Percentiles rank a stretch among this genome's conserved stretches.
Evolutionary conservation across 2,797 vertebrate genomes (phyloP).

Genomic region (Loris lydekkerianus): DNA sequence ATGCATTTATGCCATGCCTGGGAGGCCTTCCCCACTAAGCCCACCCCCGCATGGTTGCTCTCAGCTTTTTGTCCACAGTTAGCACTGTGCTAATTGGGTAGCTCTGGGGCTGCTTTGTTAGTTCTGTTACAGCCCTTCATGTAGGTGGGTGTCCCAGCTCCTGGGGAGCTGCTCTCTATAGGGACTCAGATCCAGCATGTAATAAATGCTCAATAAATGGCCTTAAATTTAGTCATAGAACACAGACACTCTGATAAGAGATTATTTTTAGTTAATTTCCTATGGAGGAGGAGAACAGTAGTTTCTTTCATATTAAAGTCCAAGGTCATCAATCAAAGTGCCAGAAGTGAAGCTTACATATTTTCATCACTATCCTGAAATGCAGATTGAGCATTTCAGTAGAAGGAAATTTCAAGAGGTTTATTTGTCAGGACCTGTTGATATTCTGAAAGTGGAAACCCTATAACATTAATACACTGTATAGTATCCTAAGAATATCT

Average conservation of each 20-base stretch:
- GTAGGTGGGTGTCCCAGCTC: background rate
- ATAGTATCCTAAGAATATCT: conserved; percentile 60
- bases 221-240: background rate
- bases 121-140: background rate
- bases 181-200: background rate
- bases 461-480: conserved; percentile 15
- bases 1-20: conserved; percentile 44
- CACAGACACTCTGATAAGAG: background rate
- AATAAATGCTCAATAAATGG: background rate
- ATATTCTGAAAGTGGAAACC: conserved; percentile 19
- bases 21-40: background rate
- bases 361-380: background rate
- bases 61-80: conserved; percentile 6
- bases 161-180: background rate
- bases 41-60: too few species aligned
- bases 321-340: background rate
- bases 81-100: background rate
- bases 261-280: conserved; percentile 36
- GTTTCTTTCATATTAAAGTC: conserved; percentile 36
- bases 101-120: background rate
- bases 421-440: background rate
- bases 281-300: background rate
- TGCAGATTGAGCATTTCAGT: background rate
- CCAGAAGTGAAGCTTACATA: background rate
- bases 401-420: background rate